Percentiles rank a stretch among this genome's conserved stretches.
These are phyloP conservation scores for Lasioglossum marginatum DNA, from an alignment of 2,888 invertebrate species.

Conservation along the genomic window DNA sequence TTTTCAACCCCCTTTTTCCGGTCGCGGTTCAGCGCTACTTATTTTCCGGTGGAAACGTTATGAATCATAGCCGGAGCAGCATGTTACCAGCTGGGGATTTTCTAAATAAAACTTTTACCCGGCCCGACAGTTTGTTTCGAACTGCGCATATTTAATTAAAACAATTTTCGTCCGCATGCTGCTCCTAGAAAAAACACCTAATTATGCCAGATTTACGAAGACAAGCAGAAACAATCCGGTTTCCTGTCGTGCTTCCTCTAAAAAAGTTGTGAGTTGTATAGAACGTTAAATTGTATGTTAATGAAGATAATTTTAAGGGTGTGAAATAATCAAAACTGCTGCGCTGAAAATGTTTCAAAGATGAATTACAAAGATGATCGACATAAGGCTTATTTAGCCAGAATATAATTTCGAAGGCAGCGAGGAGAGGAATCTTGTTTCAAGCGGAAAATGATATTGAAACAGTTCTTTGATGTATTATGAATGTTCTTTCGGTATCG, in stretches of 20 bases:
- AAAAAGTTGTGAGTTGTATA: background rate
- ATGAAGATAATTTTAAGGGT: background rate
- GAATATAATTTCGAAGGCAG: background rate
- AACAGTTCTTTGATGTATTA: background rate
- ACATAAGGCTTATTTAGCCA: background rate
- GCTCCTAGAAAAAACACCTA: background rate
- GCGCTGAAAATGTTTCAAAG: background rate
- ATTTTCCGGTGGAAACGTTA: conserved; percentile 69
- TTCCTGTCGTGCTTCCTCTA: background rate
- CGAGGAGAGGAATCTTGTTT: background rate
- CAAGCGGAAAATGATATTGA: background rate
- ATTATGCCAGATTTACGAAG: background rate
- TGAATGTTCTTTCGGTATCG: background rate
- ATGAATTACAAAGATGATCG: background rate
- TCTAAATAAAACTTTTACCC: conserved; percentile 1
- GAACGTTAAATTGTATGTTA: background rate
- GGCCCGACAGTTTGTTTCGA: background rate
- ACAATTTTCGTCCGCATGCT: background rate
- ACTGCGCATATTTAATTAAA: background rate
- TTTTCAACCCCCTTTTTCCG: background rate
- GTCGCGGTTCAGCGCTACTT: conserved; percentile 63
- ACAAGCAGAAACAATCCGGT: background rate
- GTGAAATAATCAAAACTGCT: background rate
- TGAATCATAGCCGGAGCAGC: conserved; percentile 69
- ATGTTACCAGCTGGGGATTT: conserved; percentile 2